Evolutionary conservation across 2,888 invertebrate species (phyloP).

Genomic region (Thysanoteuthis rhombus): DNA sequence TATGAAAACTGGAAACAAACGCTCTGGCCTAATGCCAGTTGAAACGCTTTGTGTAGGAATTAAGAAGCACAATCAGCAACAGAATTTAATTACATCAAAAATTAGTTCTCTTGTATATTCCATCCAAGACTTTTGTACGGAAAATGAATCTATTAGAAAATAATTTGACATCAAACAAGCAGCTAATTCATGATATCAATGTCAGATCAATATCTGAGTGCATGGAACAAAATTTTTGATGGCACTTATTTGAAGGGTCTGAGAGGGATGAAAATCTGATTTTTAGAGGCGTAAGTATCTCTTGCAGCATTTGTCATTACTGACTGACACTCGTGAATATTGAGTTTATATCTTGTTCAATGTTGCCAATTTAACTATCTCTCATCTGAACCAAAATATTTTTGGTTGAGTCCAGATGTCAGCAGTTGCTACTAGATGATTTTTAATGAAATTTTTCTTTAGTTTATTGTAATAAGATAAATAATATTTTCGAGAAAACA

Average conservation of each 20-base stretch:
- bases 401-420: too few relatives aligned
- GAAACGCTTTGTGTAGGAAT: neutral
- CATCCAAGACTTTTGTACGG: neutral
- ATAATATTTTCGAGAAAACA: too few relatives aligned
- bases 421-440: too few relatives aligned
- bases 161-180: neutral
- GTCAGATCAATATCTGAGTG: neutral
- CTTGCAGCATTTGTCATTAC: too few relatives aligned
- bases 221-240: neutral
- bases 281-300: too few relatives aligned
- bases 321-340: too few relatives aligned
- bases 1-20: neutral
- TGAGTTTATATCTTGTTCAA: too few relatives aligned
- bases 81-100: neutral
- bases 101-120: neutral
- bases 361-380: too few relatives aligned
- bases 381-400: too few relatives aligned
- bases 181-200: neutral
- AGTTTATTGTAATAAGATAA: too few relatives aligned
- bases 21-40: neutral
- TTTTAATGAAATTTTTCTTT: too few relatives aligned
- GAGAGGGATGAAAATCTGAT: too few relatives aligned
- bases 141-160: neutral
- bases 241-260: neutral
- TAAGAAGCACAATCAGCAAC: neutral